These are phyloP conservation scores for Creontiades dilutus DNA, from an alignment of 2,888 invertebrate species.

Conservation along the genomic window DNA sequence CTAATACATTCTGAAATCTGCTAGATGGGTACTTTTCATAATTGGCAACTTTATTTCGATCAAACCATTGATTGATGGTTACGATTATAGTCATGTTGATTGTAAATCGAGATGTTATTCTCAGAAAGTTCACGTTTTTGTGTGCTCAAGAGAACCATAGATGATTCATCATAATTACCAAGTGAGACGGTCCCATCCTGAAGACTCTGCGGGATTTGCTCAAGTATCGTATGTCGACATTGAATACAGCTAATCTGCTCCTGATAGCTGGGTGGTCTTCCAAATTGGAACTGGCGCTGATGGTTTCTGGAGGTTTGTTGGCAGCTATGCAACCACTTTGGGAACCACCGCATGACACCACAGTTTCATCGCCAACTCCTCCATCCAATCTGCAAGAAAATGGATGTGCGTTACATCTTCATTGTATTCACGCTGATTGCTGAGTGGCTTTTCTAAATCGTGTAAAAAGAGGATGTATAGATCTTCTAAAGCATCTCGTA, in stretches of 20 bases:
- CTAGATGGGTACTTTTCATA: too few relatives aligned
- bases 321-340: conserved; percentile 68
- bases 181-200: conserved; percentile 72
- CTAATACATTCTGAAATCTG: too few relatives aligned
- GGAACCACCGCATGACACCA: conserved; percentile 71
- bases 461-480: too few relatives aligned
- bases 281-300: conserved; percentile 2
- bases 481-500: too few relatives aligned
- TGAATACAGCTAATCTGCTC: conserved; percentile 66
- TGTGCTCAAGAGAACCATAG: too few relatives aligned
- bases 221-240: conserved; percentile 71
- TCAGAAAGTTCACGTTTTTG: too few relatives aligned
- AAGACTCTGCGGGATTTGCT: conserved; percentile 72
- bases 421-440: neutral
- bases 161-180: conserved; percentile 56
- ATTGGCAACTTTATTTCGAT: too few relatives aligned
- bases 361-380: conserved; percentile 71
- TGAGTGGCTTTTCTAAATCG: too few relatives aligned
- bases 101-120: too few relatives aligned
- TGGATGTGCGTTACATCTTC: neutral
- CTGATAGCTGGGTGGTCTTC: conserved; percentile 56
- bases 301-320: conserved; percentile 46
- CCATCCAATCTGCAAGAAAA: conserved; percentile 63
- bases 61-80: too few relatives aligned
- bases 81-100: too few relatives aligned